Evolutionary conservation across 2,113 vertebrate species (phyloP), one percentile per base, ranked within the genome.

Genomic region (Dromiciops gliroides): DNA sequence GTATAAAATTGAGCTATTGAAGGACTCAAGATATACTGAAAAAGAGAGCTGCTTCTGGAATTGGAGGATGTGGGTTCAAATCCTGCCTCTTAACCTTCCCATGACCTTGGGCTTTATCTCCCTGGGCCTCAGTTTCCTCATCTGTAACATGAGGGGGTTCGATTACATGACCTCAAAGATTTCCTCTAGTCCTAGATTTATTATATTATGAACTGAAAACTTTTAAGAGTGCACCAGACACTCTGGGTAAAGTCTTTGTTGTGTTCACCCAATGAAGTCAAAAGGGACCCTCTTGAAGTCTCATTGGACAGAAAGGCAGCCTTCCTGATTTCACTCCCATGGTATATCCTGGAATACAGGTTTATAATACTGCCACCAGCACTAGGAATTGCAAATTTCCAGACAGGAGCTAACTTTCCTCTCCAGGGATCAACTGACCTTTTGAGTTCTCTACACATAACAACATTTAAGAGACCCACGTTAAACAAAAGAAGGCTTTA

Each of bases 391-490:
- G 49, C n/a, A 24, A 94, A 95, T 92, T 95, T 96, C 97, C 91
- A 96, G 47, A 50, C 89, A 97, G 94, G 53, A 90, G 51, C 96
- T 95, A 94, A 75, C 90, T 92, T 95, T 28, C 2, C 94, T 96
- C 51, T 94, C 51, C 50, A 94, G 44, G 94, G 92, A 97, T 93
- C 95, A 97, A 97, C 14, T 95, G 26, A 47, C 3, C 90, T 67
- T 89, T 94, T 56, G 95, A 67, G 24, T 94, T 89, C 67, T 89
- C 25, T 92, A 67, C 51, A 48, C 23, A 37, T 92, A 53, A 96
- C 50, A 90, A 92, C 93, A 89, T 96, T 89, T 8, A 95, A 51
- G 14, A 96, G 25, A 93, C 91, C 31, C 53, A 83, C 90, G 3
- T 0, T 0, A 96, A 93, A 91, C 47, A 94, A 49, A 0, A 0